Evolutionary conservation across 2,113 vertebrate species (phyloP).

Genomic region (Mustelus asterias): DNA sequence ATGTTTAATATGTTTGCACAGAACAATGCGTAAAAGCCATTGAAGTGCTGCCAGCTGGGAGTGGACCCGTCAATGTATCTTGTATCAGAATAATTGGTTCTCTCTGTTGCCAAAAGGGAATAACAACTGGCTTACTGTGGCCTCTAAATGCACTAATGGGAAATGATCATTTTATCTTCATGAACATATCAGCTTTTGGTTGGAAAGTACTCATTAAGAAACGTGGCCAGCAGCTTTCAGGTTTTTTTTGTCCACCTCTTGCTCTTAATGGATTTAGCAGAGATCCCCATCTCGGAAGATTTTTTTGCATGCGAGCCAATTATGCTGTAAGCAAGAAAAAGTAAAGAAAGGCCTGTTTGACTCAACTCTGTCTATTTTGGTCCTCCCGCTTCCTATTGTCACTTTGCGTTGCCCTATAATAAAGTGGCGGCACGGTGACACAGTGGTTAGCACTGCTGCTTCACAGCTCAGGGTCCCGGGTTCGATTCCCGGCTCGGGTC

Average conservation of each 20-base stretch:
- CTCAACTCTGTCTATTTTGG: background rate
- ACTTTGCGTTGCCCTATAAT: background rate
- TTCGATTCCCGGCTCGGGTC: too few relatives aligned
- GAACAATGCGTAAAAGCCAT: slow-evolving; percentile 15
- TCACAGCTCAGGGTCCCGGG: too few relatives aligned
- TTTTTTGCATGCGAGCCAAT: background rate
- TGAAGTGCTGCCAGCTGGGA: slow-evolving; percentile 34
- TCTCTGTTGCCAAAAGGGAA: slow-evolving; percentile 35
- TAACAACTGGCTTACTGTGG: slow-evolving; percentile 18
- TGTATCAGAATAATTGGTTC: slow-evolving; percentile 36
- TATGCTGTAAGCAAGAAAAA: background rate
- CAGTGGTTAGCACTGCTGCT: too few relatives aligned
- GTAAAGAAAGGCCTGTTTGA: background rate
- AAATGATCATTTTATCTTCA: slow-evolving; percentile 36
- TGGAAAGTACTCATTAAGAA: slow-evolving; percentile 29
- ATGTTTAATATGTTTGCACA: slow-evolving; percentile 6
- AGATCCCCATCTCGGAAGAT: background rate
- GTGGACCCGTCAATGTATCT: slow-evolving; percentile 32
- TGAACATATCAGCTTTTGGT: slow-evolving; percentile 33
- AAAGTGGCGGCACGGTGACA: too few relatives aligned
- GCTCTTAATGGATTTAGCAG: background rate
- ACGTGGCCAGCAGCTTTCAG: slow-evolving; percentile 28
- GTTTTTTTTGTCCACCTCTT: background rate
- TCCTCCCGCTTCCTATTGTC: background rate
- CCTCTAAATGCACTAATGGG: slow-evolving; percentile 33